Evolutionary conservation across 1,140 invertebrate genomes (phyloP).

Genomic region (Ericerus pela): DNA sequence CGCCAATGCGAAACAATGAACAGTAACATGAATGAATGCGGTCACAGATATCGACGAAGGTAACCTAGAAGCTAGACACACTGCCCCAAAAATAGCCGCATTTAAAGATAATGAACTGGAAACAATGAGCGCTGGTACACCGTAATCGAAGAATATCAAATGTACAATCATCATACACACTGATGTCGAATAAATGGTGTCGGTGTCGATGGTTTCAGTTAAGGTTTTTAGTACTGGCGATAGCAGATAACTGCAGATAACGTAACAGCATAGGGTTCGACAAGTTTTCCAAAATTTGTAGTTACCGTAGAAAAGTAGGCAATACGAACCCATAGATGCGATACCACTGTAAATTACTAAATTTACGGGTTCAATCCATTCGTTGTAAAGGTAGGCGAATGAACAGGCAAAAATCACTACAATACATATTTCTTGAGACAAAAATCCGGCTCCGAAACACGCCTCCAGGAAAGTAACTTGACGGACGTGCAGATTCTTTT

Average conservation of each 20-base stretch:
- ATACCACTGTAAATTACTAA: slow-evolving; percentile 40
- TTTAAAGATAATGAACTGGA: slow-evolving; percentile 74
- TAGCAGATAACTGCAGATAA: slow-evolving; percentile 67
- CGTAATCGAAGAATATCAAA: slow-evolving; percentile 84
- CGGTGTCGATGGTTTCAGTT: slow-evolving; percentile 89
- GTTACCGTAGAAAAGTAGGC: slow-evolving; percentile 32
- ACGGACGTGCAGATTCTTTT: slow-evolving; percentile 64
- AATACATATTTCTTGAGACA: slow-evolving; percentile 58
- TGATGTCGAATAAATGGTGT: slow-evolving; percentile 87
- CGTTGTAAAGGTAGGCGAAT: slow-evolving; percentile 55
- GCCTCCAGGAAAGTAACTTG: slow-evolving; percentile 50
- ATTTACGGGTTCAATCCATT: slow-evolving; percentile 42
- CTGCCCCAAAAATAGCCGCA: slow-evolving; percentile 79
- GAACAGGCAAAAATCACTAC: slow-evolving; percentile 58
- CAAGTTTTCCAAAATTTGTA: slow-evolving; percentile 35
- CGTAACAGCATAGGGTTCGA: slow-evolving; percentile 57
- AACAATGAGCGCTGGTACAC: slow-evolving; percentile 59
- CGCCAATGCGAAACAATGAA: slow-evolving; percentile 74
- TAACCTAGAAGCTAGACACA: slow-evolving; percentile 84
- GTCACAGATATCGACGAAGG: slow-evolving; percentile 72
- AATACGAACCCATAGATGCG: slow-evolving; percentile 41
- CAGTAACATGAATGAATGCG: slow-evolving; percentile 67
- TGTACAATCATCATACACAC: slow-evolving; percentile 75
- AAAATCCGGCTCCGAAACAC: slow-evolving; percentile 50
- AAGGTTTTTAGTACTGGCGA: slow-evolving; percentile 86